Conservation (phyloP, 2,797 vertebrate genomes). For the Ateles fusciceps region DNA sequence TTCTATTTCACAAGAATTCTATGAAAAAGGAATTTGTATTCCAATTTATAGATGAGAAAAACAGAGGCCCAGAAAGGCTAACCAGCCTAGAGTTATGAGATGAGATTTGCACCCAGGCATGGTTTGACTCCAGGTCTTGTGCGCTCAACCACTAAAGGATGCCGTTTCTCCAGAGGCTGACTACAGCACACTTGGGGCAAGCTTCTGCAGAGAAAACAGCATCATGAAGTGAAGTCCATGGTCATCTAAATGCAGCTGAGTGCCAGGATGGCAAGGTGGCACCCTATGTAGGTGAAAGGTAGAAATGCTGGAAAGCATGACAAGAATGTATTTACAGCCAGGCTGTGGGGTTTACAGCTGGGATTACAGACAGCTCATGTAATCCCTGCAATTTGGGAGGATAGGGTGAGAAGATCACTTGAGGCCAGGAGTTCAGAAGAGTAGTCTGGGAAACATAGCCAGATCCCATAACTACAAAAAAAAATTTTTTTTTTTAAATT, state of each 20-base stretch:
- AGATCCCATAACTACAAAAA: neutral
- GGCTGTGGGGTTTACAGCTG: neutral
- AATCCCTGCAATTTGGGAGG: neutral
- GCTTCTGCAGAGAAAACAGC: neutral
- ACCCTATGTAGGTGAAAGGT: fast-evolving
- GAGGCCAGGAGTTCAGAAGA: neutral
- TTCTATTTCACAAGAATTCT: neutral
- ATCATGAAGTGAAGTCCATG: neutral
- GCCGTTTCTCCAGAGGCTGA: neutral
- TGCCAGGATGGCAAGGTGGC: neutral
- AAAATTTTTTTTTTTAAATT: neutral
- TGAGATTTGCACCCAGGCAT: neutral
- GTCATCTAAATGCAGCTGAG: too few species aligned
- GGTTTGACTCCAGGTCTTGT: neutral
- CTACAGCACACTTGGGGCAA: neutral
- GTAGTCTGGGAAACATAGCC: neutral
- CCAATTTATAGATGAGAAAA: neutral
- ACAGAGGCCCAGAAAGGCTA: neutral
- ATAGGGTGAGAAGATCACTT: neutral
- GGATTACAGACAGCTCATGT: too few species aligned
- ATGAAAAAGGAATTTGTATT: neutral
- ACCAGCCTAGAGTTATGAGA: neutral
- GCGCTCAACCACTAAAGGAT: fast-evolving
- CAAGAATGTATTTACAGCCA: fast-evolving
- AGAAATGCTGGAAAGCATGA: fast-evolving